These are phyloP conservation scores for Anastrepha obliqua DNA, from an alignment of 1,140 invertebrate species.

Conservation along the genomic window DNA sequence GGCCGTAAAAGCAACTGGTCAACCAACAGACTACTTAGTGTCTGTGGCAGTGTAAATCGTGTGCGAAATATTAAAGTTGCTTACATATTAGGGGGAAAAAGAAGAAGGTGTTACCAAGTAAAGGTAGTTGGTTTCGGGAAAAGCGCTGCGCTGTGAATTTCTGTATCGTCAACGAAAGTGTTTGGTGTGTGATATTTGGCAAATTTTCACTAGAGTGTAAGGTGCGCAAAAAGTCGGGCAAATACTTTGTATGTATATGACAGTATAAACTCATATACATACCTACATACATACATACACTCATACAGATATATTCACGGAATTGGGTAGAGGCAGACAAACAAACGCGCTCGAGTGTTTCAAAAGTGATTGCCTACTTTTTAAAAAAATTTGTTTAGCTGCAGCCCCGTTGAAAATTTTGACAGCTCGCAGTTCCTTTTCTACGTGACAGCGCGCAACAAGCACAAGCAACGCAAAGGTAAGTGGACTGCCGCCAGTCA, in stretches of 20 bases:
- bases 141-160: background rate
- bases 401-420: background rate
- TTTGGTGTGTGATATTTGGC: background rate
- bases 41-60: background rate
- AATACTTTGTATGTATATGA: background rate
- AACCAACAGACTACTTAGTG: background rate
- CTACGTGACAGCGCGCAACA: background rate
- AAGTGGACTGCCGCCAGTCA: background rate
- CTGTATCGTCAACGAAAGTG: slow-evolving; percentile 22
- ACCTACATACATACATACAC: background rate
- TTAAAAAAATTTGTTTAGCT: background rate
- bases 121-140: background rate
- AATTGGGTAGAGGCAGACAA: no score
- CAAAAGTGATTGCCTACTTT: background rate
- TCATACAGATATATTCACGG: no score
- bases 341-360: background rate
- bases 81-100: background rate
- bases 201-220: slow-evolving; percentile 42
- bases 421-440: background rate
- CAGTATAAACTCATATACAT: background rate
- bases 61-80: background rate
- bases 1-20: background rate
- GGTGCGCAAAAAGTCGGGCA: slow-evolving; percentile 15
- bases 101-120: background rate
- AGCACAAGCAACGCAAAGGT: background rate